phyloP scores from a whole-genome alignment of 2,888 invertebrate genomes.

The Dromius quadrimaculatus region DNA sequence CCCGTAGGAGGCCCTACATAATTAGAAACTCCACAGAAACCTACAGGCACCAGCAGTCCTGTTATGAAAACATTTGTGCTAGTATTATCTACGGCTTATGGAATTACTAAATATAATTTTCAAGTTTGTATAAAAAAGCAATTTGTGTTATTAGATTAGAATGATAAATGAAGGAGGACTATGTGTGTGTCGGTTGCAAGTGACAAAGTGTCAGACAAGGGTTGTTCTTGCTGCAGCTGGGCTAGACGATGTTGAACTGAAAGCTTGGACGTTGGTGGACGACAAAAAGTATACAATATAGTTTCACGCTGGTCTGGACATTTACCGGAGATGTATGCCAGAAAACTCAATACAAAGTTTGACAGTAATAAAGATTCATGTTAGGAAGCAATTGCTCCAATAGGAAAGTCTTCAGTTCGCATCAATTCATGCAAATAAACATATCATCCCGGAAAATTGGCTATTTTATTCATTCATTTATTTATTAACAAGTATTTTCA shows the following conservation, averaged over 20 bases:
- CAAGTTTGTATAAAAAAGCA: conserved; percentile 47
- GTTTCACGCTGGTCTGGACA: conserved; percentile 1
- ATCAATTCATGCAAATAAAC: too few relatives aligned
- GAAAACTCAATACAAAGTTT: too few relatives aligned
- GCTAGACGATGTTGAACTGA: conserved; percentile 8
- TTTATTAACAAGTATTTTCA: too few relatives aligned
- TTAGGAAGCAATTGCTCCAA: too few relatives aligned
- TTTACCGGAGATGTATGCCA: too few relatives aligned
- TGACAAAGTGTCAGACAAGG: conserved; percentile 39
- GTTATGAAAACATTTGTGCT: conserved; percentile 38
- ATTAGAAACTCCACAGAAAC: conserved; percentile 24
- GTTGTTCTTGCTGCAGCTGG: conserved; percentile 38
- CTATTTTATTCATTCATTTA: too few relatives aligned
- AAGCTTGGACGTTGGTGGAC: conserved; percentile 1
- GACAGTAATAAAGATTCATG: too few relatives aligned
- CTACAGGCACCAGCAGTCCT: background rate
- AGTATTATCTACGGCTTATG: conserved; percentile 31
- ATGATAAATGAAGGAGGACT: conserved; percentile 46
- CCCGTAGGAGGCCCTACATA: conserved; percentile 17
- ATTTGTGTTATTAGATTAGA: conserved; percentile 51
- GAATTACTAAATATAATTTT: conserved; percentile 45
- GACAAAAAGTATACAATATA: conserved; percentile 26
- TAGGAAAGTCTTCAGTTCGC: too few relatives aligned
- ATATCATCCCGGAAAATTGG: too few relatives aligned
- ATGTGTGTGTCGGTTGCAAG: conserved; percentile 31